These are phyloP conservation scores for Philonicus albiceps DNA, from an alignment of 2,888 invertebrate genomes.

Conservation along the genomic window DNA sequence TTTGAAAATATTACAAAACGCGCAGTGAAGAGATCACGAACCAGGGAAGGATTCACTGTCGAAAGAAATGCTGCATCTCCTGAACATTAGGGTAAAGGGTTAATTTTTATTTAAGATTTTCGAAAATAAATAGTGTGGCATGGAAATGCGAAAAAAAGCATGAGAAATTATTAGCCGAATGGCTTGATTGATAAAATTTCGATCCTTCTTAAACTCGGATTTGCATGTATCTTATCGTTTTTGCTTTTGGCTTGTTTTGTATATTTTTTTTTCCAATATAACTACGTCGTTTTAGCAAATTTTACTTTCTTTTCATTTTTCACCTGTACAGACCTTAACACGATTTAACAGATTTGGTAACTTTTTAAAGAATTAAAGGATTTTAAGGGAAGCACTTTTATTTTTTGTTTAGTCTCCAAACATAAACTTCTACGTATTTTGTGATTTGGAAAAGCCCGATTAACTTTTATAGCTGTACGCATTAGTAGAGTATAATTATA, in stretches of 20 bases:
- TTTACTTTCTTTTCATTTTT: not conserved
- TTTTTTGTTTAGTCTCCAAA: no score
- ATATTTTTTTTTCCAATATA: not conserved
- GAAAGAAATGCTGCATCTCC: conserved; percentile 68
- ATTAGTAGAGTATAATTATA: not conserved
- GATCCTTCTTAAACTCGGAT: not conserved
- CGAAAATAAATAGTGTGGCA: not conserved
- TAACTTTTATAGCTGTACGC: no score
- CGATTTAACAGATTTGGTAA: not conserved
- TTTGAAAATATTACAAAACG: conserved; percentile 36
- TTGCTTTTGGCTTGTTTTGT: not conserved
- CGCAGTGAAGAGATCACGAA: conserved; percentile 79
- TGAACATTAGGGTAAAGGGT: conserved; percentile 52
- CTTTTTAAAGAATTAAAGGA: not conserved
- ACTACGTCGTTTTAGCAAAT: not conserved
- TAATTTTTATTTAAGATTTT: conserved; percentile 50
- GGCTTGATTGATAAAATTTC: not conserved
- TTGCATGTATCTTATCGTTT: not conserved
- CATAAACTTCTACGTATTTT: no score
- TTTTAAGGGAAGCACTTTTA: no score
- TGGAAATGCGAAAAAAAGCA: not conserved
- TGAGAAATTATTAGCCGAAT: not conserved
- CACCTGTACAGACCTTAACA: not conserved
- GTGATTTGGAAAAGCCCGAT: not conserved
- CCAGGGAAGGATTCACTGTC: conserved; percentile 74